Conservation (phyloP, 2,888 invertebrate genomes). For the Gandaritis pyraliata region DNA sequence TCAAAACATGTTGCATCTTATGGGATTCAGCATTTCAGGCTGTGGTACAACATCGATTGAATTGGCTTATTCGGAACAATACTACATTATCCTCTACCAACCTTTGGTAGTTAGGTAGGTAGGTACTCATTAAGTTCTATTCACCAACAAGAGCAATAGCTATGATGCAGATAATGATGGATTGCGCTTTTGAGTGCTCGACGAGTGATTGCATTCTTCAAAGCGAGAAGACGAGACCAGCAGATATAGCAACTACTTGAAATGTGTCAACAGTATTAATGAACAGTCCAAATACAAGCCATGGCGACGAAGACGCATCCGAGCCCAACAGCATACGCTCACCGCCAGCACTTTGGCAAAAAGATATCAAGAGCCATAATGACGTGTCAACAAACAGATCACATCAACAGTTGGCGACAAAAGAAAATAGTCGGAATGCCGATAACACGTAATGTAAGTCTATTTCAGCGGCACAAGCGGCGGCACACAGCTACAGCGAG, state of each 20-base stretch:
- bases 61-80: conserved; percentile 6
- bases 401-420: conserved; percentile 69
- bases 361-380: conserved; percentile 54
- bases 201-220: conserved; percentile 53
- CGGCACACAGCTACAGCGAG: conserved; percentile 74
- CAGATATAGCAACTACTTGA: conserved; percentile 54
- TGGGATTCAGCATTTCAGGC: neutral
- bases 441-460: conserved; percentile 73
- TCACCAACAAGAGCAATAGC: conserved; percentile 54
- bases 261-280: conserved; percentile 54
- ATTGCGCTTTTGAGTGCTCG: conserved; percentile 63
- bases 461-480: conserved; percentile 74
- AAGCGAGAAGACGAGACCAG: conserved; percentile 48
- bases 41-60: neutral
- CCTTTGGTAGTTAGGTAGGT: no score
- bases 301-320: conserved; percentile 35
- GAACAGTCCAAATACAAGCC: conserved; percentile 44
- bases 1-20: neutral
- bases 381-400: conserved; percentile 60
- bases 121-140: conserved; percentile 11
- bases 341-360: conserved; percentile 58
- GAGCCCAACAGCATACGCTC: conserved; percentile 44
- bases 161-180: conserved; percentile 63
- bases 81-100: conserved; percentile 15
- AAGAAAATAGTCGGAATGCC: conserved; percentile 76